Conservation (phyloP, 1,140 invertebrate species). For the Drosophila ironensis region DNA sequence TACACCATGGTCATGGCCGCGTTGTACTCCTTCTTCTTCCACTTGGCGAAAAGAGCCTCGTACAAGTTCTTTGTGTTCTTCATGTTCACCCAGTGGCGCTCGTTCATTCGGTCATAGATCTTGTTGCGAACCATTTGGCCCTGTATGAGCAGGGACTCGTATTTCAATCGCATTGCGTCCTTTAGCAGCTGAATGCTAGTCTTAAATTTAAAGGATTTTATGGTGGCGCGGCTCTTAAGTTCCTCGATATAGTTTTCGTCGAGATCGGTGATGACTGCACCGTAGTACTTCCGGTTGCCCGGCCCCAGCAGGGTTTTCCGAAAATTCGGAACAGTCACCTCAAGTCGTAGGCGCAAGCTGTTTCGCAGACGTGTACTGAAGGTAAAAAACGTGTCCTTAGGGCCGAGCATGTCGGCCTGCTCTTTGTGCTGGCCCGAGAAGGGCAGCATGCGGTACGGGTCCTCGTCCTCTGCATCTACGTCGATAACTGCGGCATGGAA, state of each 20-base stretch:
- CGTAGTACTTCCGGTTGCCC: conserved; percentile 33
- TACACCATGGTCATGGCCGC: conserved; percentile 71
- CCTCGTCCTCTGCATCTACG: conserved; percentile 57
- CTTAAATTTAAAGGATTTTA: conserved; percentile 71
- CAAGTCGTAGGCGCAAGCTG: conserved; percentile 62
- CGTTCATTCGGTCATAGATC: conserved; percentile 74
- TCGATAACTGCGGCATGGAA: conserved; percentile 68
- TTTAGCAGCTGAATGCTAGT: conserved; percentile 57
- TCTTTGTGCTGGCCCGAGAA: conserved; percentile 72
- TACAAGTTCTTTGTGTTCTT: conserved; percentile 55
- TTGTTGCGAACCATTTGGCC: conserved; percentile 73
- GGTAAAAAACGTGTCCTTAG: conserved; percentile 73
- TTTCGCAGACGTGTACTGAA: conserved; percentile 65
- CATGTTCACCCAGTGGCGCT: conserved; percentile 72
- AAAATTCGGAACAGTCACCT: conserved; percentile 58
- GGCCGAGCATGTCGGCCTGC: conserved; percentile 49
- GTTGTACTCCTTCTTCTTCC: conserved; percentile 77
- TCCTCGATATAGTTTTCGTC: conserved; percentile 78
- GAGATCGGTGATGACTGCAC: conserved; percentile 72
- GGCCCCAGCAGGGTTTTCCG: conserved; percentile 51
- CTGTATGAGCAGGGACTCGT: conserved; percentile 72
- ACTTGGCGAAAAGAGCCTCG: conserved; percentile 70
- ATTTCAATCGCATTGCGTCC: conserved; percentile 71
- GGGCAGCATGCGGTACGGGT: conserved; percentile 68
- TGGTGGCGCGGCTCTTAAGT: conserved; percentile 61